phyloP scores from a whole-genome alignment of 2,888 invertebrate species.

The Aplocera efformata region DNA sequence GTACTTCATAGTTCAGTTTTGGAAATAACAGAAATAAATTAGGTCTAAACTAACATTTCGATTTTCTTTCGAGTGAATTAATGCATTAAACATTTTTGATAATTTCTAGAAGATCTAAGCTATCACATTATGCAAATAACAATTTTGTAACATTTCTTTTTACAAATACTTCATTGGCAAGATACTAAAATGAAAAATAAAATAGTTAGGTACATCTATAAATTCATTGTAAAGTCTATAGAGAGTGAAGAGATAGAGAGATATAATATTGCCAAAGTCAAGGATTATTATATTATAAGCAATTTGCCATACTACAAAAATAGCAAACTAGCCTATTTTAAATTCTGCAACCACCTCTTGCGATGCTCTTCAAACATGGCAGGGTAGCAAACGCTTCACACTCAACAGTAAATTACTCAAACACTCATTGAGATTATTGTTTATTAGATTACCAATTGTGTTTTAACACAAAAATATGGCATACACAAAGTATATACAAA shows the following conservation, averaged over 20 bases:
- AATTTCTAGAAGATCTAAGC: constrained; percentile 69
- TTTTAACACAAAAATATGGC: constrained; percentile 53
- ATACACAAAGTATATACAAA: constrained; percentile 74
- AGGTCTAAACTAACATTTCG: constrained; percentile 51
- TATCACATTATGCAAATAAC: constrained; percentile 70
- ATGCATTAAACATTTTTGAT: constrained; percentile 49
- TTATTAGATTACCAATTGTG: constrained; percentile 58
- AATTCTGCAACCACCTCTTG: constrained; percentile 54
- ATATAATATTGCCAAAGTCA: constrained; percentile 56
- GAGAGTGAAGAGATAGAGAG: constrained; percentile 74
- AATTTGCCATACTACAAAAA: constrained; percentile 72
- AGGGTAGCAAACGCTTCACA: constrained; percentile 58
- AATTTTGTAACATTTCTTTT: constrained; percentile 57
- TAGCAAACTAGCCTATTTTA: constrained; percentile 58
- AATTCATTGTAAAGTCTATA: constrained; percentile 66
- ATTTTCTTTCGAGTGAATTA: constrained; percentile 50
- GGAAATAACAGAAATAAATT: constrained; percentile 49
- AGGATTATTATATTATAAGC: constrained; percentile 55
- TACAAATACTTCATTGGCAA: constrained; percentile 77
- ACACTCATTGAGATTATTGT: constrained; percentile 76
- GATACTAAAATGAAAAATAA: constrained; percentile 61
- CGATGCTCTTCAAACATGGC: constrained; percentile 67
- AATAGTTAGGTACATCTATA: constrained; percentile 56
- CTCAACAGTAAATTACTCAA: constrained; percentile 52
- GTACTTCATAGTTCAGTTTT: constrained; percentile 29